Evolutionary conservation across 2,888 invertebrate genomes (phyloP).

Genomic region (Tetropium fuscum): DNA sequence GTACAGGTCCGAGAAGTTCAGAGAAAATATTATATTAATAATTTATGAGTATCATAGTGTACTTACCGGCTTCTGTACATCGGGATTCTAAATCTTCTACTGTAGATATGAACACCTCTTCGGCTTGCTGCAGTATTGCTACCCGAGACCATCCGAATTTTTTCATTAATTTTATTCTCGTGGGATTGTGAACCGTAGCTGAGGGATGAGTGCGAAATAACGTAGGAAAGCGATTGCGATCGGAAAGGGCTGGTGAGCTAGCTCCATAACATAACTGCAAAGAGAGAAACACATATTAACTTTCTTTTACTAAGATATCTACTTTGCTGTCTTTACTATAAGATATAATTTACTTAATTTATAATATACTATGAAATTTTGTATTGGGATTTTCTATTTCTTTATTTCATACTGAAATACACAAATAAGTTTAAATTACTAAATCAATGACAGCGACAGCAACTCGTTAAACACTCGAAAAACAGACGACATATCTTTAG

Average conservation of each 20-base stretch:
- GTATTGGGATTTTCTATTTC: background rate
- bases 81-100: constrained; percentile 97
- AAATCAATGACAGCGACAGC: too few relatives aligned
- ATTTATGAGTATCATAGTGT: background rate
- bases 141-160: constrained; percentile 98
- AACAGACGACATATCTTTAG: too few relatives aligned
- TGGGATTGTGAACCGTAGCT: constrained; percentile 98
- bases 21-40: too few relatives aligned
- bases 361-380: too few relatives aligned
- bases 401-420: too few relatives aligned
- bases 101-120: constrained; percentile 91
- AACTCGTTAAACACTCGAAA: too few relatives aligned
- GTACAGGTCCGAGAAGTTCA: too few relatives aligned
- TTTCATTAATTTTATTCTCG: constrained; percentile 95
- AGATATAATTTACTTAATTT: too few relatives aligned
- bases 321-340: background rate
- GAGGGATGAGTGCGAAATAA: constrained; percentile 99
- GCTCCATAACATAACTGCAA: constrained; percentile 97
- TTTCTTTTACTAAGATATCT: background rate
- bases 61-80: constrained; percentile 83
- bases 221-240: constrained; percentile 96
- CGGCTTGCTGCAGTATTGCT: constrained; percentile 97
- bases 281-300: constrained; percentile 36
- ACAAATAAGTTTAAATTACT: too few relatives aligned
- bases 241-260: constrained; percentile 97